phyloP scores from a whole-genome alignment of 2,888 invertebrate species.

The Tenthredo distinguenda region DNA sequence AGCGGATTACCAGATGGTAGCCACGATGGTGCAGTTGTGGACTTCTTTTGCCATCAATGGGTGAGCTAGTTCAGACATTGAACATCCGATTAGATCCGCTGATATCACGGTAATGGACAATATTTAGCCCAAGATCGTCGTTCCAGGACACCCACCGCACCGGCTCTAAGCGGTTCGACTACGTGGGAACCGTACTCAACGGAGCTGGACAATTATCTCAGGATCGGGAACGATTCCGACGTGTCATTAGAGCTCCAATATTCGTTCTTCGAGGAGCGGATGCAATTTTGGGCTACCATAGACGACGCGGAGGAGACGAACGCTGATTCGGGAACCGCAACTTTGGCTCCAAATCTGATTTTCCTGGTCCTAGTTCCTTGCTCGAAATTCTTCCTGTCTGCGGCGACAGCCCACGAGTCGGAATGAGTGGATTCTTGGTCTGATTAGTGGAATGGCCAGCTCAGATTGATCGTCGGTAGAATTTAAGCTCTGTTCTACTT shows the following conservation, averaged over 20 bases:
- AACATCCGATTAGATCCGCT: background rate
- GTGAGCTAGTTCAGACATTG: background rate
- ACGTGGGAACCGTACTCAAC: background rate
- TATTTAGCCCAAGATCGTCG: background rate
- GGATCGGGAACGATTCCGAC: background rate
- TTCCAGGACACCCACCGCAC: background rate
- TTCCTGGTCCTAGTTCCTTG: background rate
- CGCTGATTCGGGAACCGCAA: background rate
- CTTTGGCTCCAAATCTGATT: background rate
- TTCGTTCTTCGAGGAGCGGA: background rate
- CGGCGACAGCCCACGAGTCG: too few relatives aligned
- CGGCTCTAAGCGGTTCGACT: background rate
- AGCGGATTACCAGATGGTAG: conserved; percentile 3
- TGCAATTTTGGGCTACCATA: background rate
- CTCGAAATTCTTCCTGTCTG: background rate
- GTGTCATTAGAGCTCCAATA: background rate
- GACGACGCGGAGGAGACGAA: background rate
- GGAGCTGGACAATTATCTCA: background rate
- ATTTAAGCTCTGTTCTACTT: too few relatives aligned
- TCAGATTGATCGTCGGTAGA: too few relatives aligned
- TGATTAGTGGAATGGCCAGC: too few relatives aligned
- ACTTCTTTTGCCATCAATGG: conserved; percentile 16
- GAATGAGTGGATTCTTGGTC: too few relatives aligned
- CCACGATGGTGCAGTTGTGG: conserved; percentile 24
- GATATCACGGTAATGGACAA: background rate